Evolutionary conservation across 2,888 invertebrate species (phyloP), one percentile per base, ranked within the genome.

Genomic region (Amphimallon solstitiale): DNA sequence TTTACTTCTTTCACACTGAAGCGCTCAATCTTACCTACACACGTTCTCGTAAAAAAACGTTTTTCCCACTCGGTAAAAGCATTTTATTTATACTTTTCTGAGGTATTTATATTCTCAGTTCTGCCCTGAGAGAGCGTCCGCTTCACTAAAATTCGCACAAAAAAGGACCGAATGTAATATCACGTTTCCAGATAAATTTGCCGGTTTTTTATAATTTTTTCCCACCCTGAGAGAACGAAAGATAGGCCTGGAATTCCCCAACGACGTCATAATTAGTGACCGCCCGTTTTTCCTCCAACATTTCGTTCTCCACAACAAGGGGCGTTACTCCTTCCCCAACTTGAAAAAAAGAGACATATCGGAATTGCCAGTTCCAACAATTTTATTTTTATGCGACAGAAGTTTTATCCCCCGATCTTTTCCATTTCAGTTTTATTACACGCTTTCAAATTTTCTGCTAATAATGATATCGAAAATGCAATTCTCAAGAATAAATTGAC

Each of bases 1-100:
- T 56, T 56, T 23, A 19, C 29, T 56, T 40, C 40, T 52, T 52
- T 37, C 38, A 10, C 37, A 19, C 17, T 9, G 37, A 52, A 19
- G 40, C 23, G 40, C 14, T 56, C 56, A 56, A 40, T 56, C 40
- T 56, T 56, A 56, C 56, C 56, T 56, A 56, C 40, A 29, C 29
- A 40, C 56, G 40, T 40, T 40, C 40, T 35, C 37, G 37, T 15
- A 17, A 19, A 52, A 52, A 52, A 52, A 17, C 52, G 34, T 17
- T 37, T 52, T 37, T 52, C 52, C 52, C 56, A 40, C 40, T 40
- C 40, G 56, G 40, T 43, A 56, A 56, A 56, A 56, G 56, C 40
- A 40, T 43, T 43, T 56, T 56, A 56, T 56, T 43, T 56, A 56
- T 56, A 40, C 56, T 40, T 56, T 38, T 56, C 56, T 40, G 40